Evolutionary conservation across 2,797 vertebrate species (phyloP), one percentile per base, ranked within the genome.

Genomic region (Ibycter americanus): DNA sequence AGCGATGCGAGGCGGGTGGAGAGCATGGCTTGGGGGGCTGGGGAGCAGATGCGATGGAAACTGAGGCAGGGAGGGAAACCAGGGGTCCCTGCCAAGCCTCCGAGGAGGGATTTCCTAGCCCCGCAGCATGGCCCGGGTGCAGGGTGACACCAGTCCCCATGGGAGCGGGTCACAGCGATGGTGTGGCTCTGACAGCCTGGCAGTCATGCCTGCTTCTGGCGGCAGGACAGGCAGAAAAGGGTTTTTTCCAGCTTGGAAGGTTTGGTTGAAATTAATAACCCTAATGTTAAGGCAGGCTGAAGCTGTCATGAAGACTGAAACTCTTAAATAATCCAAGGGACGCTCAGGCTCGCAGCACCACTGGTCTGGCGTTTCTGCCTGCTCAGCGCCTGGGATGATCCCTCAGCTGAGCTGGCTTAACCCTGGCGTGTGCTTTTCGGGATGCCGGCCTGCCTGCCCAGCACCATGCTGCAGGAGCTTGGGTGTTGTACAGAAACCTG

Each of bases 371-470:
- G 1, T 15, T 71, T 46, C 59, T 62, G 82, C 42, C 67, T 3
- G 15, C 77, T 68, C 90, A 32, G 71, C 1, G 2, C 9, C 32
- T 2, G 18, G 38, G 34, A 36, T 17, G 8, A n/a, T 52, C 66
- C 16, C 1, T 46, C 36, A 7, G 44, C 77, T 47, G 77, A 42
- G 42, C 79, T 32, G 68, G 7, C 27, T 54, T 22, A 23, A 18
- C 31, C 46, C 36, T 1, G 1, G 9, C 21, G 34, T 1, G 1
- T 19, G 8, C 2, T 32, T 34, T n/a, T 29, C 0, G 7, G 51
- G 52, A 32, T 36, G 34, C 38, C 31, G 4, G 47, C 2, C 2
- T 46, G 47, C 26, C 44, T 70, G 74, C 80, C 56, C 29, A 17
- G 49, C 49, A 3, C 29, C 8, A 6, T 8, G 4, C 44, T 27